phyloP scores from a whole-genome alignment of 1,140 invertebrate genomes.

The Magallana angulata region DNA sequence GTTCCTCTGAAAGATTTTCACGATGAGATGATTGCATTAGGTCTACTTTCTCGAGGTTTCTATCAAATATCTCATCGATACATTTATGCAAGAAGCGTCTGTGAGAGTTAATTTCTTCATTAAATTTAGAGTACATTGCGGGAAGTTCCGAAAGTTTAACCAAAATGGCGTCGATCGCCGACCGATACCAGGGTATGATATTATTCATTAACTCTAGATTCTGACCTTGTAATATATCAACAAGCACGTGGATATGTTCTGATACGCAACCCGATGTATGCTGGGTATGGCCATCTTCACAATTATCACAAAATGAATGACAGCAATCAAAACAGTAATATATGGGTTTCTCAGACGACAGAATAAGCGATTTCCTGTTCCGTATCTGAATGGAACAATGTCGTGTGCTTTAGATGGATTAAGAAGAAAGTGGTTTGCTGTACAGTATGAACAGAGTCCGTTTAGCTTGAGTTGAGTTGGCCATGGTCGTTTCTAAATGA shows the following conservation, averaged over 20 bases:
- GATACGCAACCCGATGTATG: not conserved
- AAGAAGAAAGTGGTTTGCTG: not conserved
- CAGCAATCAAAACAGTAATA: constrained; percentile 8
- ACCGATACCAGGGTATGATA: not conserved
- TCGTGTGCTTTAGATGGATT: not conserved
- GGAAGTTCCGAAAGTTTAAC: not conserved
- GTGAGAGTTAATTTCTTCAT: not conserved
- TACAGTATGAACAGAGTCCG: not conserved
- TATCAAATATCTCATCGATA: not conserved
- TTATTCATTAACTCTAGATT: not conserved
- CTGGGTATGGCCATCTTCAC: not conserved
- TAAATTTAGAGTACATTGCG: not conserved
- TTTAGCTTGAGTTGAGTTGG: not conserved
- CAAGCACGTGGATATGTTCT: not conserved
- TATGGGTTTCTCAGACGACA: not conserved
- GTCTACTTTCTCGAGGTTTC: not conserved
- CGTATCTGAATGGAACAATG: not conserved
- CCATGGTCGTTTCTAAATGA: not conserved
- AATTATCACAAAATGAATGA: not conserved
- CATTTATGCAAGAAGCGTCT: not conserved
- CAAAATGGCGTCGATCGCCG: not conserved
- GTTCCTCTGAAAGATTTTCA: not conserved
- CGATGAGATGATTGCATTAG: not conserved
- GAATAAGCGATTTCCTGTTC: not conserved
- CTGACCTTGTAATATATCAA: not conserved